Conservation (phyloP, 2,797 vertebrate genomes). For the Coregonus suidteri region DNA sequence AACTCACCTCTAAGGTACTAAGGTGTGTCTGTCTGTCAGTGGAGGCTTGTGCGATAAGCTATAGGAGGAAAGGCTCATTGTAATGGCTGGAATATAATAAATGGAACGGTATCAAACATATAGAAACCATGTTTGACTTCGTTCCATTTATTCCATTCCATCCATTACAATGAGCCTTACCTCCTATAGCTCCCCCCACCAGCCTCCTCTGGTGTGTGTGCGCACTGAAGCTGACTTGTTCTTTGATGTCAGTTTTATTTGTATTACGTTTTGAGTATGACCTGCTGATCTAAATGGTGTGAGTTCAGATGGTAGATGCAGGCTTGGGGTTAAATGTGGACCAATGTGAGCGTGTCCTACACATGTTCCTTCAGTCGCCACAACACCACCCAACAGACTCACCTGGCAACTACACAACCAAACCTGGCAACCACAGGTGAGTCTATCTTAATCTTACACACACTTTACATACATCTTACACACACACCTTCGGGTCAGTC, state of each 20-base stretch:
- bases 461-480: neutral
- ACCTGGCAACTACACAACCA: neutral
- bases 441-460: neutral
- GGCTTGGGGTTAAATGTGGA: constrained; percentile 60
- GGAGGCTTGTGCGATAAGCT: neutral
- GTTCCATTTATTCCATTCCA: too few species aligned
- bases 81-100: neutral
- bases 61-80: neutral
- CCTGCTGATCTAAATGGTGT: neutral
- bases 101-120: too few species aligned
- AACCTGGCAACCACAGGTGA: constrained; percentile 2
- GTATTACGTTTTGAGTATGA: neutral
- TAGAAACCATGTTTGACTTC: too few species aligned
- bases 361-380: constrained; percentile 45
- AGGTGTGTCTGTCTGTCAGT: neutral
- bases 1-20: constrained; percentile 83
- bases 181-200: too few species aligned
- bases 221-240: neutral
- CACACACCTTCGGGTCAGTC: neutral
- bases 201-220: too few species aligned
- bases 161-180: too few species aligned
- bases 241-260: neutral
- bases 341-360: constrained; percentile 51
- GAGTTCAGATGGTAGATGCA: constrained; percentile 54
- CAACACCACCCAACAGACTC: neutral